Percentiles rank a stretch among this genome's conserved stretches.
phyloP scores from a whole-genome alignment of 2,888 invertebrate species.

The Lysandra coridon region DNA sequence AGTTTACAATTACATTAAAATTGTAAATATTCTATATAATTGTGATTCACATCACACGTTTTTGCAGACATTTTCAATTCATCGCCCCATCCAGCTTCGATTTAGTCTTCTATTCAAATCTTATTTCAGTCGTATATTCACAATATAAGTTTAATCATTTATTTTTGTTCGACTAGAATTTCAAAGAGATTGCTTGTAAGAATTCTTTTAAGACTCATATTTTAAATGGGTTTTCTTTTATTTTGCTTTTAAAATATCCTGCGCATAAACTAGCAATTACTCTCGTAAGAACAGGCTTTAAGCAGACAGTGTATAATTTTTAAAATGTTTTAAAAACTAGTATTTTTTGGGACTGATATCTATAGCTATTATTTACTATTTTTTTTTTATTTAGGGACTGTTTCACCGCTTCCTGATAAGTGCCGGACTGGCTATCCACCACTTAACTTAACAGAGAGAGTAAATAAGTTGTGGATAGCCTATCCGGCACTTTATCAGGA shows the following conservation, averaged over 20 bases:
- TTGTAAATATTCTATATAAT: not conserved
- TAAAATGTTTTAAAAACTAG: too few species aligned
- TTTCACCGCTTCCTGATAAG: too few species aligned
- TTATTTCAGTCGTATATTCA: constrained; percentile 9
- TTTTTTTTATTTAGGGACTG: too few species aligned
- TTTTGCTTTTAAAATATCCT: not conserved
- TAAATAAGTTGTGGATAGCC: too few species aligned
- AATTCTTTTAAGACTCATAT: constrained; percentile 3
- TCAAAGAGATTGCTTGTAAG: constrained; percentile 2
- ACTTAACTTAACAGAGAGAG: too few species aligned
- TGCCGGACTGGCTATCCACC: too few species aligned
- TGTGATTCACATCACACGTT: not conserved
- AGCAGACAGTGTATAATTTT: too few species aligned
- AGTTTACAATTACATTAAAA: too few species aligned
- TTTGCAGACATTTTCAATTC: not conserved
- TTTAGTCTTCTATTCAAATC: not conserved
- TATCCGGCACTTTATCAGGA: too few species aligned
- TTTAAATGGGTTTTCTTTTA: not conserved
- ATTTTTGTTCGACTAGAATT: constrained; percentile 18
- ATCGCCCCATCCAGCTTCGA: not conserved
- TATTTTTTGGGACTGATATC: too few species aligned
- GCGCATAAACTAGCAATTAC: not conserved
- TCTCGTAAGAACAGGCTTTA: not conserved
- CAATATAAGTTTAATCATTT: constrained; percentile 26
- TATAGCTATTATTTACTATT: too few species aligned